These are phyloP conservation scores for Ellobius talpinus DNA, from an alignment of 2,113 vertebrate genomes.

Conservation along the genomic window DNA sequence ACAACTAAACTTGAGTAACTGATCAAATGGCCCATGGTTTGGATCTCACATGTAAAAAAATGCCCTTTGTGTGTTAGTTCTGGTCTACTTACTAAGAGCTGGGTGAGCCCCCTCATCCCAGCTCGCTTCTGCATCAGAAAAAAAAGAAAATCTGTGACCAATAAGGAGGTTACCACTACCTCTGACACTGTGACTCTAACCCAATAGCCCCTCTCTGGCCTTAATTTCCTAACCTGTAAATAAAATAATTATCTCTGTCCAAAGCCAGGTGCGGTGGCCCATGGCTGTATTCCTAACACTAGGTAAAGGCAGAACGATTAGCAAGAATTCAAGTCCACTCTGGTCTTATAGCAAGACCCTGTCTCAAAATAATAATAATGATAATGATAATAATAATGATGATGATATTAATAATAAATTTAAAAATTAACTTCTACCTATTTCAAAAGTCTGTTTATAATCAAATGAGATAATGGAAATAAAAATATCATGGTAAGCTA, in stretches of 20 bases:
- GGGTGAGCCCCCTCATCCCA: not conserved
- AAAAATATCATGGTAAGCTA: not conserved
- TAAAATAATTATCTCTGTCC: not conserved
- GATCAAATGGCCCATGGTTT: not conserved
- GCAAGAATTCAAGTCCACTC: not conserved
- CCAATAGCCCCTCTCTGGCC: not conserved
- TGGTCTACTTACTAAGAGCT: not conserved
- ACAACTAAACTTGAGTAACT: not conserved
- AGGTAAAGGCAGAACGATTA: not conserved
- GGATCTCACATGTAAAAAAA: not conserved
- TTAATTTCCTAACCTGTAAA: slow-evolving; percentile 19
- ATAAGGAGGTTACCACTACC: not conserved
- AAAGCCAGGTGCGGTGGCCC: not conserved
- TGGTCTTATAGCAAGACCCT: not conserved
- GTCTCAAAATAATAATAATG: not conserved
- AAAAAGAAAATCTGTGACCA: not conserved
- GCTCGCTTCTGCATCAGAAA: not conserved
- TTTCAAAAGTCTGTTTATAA: not conserved
- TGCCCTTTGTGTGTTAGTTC: not conserved
- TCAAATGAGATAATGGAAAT: slow-evolving; percentile 7
- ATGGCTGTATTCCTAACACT: not conserved
- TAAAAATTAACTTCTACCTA: not conserved
- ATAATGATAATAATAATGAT: not conserved
- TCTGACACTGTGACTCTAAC: not conserved
- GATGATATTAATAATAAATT: not conserved